A percentile compares a stretch with the other conserved stretches of the same genome.
Evolutionary conservation across 2,797 vertebrate genomes (phyloP).

Genomic region (Saxicola maurus): DNA sequence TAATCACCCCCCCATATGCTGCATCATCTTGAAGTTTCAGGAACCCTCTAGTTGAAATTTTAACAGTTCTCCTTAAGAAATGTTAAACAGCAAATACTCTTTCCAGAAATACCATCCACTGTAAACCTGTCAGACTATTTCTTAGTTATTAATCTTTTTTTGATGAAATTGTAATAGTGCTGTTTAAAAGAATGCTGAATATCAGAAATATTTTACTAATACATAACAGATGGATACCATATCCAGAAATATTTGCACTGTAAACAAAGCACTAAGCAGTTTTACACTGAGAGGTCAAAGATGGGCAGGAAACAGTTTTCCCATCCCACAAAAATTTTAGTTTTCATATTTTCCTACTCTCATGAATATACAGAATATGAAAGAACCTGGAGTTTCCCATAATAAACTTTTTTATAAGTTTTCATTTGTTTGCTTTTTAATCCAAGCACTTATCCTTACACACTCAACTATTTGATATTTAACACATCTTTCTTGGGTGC

Average conservation of each 20-base stretch:
- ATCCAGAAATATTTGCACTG: slow-evolving; percentile 60
- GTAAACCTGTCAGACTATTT: slow-evolving; percentile 55
- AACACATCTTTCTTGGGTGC: not conserved
- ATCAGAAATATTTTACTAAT: slow-evolving; percentile 62
- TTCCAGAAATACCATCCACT: slow-evolving; percentile 54
- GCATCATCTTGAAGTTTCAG: slow-evolving; percentile 25
- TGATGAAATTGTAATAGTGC: slow-evolving; percentile 41
- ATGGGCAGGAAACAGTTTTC: slow-evolving; percentile 57
- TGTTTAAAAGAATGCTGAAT: slow-evolving; percentile 58
- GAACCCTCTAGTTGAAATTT: slow-evolving; percentile 25
- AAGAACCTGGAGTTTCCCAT: slow-evolving; percentile 10
- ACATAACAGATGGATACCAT: slow-evolving; percentile 55
- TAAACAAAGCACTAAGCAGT: slow-evolving; percentile 51
- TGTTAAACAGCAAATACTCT: slow-evolving; percentile 50
- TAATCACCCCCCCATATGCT: slow-evolving; percentile 22
- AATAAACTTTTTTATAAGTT: slow-evolving; percentile 9
- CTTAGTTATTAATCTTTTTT: slow-evolving; percentile 58
- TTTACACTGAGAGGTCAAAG: slow-evolving; percentile 53
- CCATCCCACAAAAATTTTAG: slow-evolving; percentile 42
- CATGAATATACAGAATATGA: slow-evolving; percentile 33
- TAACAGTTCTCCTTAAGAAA: slow-evolving; percentile 49
- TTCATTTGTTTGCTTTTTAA: not conserved
- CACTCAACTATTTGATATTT: not conserved
- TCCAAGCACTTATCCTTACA: not conserved
- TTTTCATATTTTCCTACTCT: slow-evolving; percentile 26